Evolutionary conservation across 2,113 vertebrate species (phyloP).

Genomic region (Pica pica): DNA sequence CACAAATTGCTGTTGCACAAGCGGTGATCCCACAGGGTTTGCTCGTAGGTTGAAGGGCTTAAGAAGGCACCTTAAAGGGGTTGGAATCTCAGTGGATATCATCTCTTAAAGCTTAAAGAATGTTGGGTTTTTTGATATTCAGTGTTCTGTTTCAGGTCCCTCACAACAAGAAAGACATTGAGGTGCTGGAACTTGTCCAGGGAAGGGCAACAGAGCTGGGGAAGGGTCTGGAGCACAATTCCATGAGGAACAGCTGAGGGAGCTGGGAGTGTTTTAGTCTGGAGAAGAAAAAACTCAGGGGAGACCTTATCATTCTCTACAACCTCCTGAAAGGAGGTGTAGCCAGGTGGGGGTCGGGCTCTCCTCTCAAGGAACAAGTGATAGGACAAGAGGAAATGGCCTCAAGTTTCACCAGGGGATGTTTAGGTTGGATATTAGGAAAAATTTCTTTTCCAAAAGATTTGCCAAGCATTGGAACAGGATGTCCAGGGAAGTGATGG

Average conservation of each 20-base stretch:
- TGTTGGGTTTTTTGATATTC: rapidly evolving
- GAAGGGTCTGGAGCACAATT: not conserved
- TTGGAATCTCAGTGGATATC: not conserved
- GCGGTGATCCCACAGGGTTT: not conserved
- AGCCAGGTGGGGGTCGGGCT: rapidly evolving
- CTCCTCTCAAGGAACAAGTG: rapidly evolving
- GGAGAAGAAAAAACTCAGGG: not conserved
- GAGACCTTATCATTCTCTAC: not conserved
- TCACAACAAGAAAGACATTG: not conserved
- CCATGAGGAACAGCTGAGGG: not conserved
- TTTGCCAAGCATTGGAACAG: not conserved
- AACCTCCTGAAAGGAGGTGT: not conserved
- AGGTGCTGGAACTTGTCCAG: rapidly evolving
- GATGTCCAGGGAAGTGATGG: not conserved
- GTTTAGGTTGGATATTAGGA: not conserved
- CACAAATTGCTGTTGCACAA: not conserved
- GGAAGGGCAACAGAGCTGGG: rapidly evolving
- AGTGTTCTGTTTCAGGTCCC: not conserved
- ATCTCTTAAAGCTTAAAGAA: not conserved
- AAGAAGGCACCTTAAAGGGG: not conserved
- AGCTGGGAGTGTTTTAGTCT: rapidly evolving
- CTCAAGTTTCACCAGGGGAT: not conserved
- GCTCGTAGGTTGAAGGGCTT: not conserved
- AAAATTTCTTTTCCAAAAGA: rapidly evolving
- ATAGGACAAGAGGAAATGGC: not conserved